A percentile compares a stretch with the other conserved stretches of the same genome.
These are phyloP conservation scores for Pseudochirops cupreus DNA, from an alignment of 2,797 vertebrate species.

Conservation along the genomic window DNA sequence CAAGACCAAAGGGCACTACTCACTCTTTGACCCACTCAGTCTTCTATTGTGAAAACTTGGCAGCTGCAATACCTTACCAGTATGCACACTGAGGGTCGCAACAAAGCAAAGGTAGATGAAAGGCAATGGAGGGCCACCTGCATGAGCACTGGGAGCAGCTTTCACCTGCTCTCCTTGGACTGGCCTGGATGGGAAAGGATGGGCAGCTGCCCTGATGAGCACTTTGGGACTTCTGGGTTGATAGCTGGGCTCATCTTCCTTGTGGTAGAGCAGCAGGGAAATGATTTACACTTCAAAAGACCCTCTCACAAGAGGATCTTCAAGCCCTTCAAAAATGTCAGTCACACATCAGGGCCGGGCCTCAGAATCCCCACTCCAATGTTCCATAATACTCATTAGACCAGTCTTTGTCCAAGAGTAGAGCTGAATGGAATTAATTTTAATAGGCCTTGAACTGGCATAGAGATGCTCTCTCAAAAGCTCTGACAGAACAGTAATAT, in stretches of 20 bases:
- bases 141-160: neutral
- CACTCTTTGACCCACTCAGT: neutral
- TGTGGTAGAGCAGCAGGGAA: neutral
- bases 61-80: neutral
- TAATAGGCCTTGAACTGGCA: neutral
- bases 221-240: neutral
- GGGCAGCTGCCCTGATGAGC: neutral
- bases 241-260: neutral
- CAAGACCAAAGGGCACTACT: fast-evolving
- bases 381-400: neutral
- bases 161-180: neutral
- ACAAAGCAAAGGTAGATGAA: neutral
- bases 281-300: slow-evolving; percentile 33
- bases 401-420: neutral
- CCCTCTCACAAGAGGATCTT: slow-evolving; percentile 4
- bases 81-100: fast-evolving
- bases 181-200: neutral
- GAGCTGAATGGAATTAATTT: slow-evolving; percentile 9
- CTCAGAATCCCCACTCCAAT: neutral
- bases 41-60: neutral
- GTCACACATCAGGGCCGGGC: neutral
- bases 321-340: neutral
- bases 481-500: neutral
- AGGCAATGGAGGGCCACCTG: neutral
- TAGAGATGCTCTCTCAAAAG: neutral